These are phyloP conservation scores for Sarcophaga bullata DNA, from an alignment of 1,140 invertebrate species.

Conservation along the genomic window DNA sequence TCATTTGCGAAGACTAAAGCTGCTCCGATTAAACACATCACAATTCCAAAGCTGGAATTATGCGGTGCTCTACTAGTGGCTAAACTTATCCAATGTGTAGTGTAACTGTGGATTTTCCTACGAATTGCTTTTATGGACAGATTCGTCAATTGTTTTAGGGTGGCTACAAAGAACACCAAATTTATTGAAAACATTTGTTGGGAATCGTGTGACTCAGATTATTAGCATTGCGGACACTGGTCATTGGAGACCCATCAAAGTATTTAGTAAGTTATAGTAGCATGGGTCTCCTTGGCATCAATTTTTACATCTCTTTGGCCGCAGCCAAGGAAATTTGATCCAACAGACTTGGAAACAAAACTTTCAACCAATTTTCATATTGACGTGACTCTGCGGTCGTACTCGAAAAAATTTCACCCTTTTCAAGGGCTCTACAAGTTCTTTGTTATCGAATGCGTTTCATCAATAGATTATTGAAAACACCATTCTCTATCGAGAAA, in stretches of 20 bases:
- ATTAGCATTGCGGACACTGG: too few relatives aligned
- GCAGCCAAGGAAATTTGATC: background rate
- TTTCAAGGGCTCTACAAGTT: background rate
- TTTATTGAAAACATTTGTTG: constrained; percentile 55
- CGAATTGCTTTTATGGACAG: constrained; percentile 52
- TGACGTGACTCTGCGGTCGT: background rate
- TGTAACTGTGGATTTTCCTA: background rate
- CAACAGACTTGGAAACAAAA: too few relatives aligned
- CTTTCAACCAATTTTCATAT: background rate
- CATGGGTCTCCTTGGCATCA: constrained; percentile 48
- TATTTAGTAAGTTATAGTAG: constrained; percentile 49
- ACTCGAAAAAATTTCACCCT: too few relatives aligned
- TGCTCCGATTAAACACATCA: too few relatives aligned
- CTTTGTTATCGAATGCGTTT: background rate
- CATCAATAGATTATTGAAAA: too few relatives aligned
- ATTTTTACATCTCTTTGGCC: background rate
- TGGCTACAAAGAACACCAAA: too few relatives aligned
- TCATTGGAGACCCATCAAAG: background rate
- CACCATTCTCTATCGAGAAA: too few relatives aligned
- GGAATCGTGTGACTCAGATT: constrained; percentile 32
- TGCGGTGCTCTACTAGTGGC: constrained; percentile 40
- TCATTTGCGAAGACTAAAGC: too few relatives aligned
- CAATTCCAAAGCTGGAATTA: too few relatives aligned
- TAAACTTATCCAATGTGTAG: background rate
- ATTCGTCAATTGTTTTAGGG: constrained; percentile 54